These are phyloP conservation scores for Zaprionus ghesquierei DNA, from an alignment of 1,140 invertebrate species.

Conservation along the genomic window DNA sequence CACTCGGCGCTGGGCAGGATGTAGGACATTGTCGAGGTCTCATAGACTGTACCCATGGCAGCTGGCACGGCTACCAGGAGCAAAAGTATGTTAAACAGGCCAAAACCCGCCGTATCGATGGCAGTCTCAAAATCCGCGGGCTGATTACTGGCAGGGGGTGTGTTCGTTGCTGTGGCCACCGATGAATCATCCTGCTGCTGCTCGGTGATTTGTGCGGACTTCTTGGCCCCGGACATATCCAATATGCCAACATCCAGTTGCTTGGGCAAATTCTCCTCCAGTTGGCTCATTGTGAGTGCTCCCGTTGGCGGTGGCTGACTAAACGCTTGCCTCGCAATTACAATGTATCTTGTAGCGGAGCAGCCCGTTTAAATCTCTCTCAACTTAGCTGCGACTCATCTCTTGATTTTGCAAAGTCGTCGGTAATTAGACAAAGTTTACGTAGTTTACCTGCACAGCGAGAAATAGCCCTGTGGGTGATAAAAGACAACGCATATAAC, in stretches of 20 bases:
- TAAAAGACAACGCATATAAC: too few relatives aligned
- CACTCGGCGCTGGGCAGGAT: slow-evolving; percentile 89
- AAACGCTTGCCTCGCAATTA: slow-evolving; percentile 31
- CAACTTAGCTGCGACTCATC: slow-evolving; percentile 1
- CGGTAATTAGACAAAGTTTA: slow-evolving; percentile 6
- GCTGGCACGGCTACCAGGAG: slow-evolving; percentile 86
- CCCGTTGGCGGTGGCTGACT: slow-evolving; percentile 27
- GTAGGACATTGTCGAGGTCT: slow-evolving; percentile 87
- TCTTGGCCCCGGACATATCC: background rate
- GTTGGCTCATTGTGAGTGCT: slow-evolving; percentile 23
- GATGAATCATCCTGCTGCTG: slow-evolving; percentile 4
- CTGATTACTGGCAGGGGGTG: slow-evolving; percentile 28
- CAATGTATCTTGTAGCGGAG: slow-evolving; percentile 49
- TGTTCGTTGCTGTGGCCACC: background rate
- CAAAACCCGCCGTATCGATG: slow-evolving; percentile 85
- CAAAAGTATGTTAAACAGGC: slow-evolving; percentile 87
- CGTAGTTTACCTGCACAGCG: background rate
- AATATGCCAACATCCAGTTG: background rate
- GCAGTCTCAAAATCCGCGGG: slow-evolving; percentile 86
- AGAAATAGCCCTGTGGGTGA: background rate
- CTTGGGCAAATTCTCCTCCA: slow-evolving; percentile 19
- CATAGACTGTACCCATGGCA: slow-evolving; percentile 86
- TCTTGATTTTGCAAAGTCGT: slow-evolving; percentile 1
- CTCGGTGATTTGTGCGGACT: slow-evolving; percentile 20
- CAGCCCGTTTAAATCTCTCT: slow-evolving; percentile 16